Conservation (phyloP, 2,797 vertebrate species). For the Gallinago nigripennis region DNA sequence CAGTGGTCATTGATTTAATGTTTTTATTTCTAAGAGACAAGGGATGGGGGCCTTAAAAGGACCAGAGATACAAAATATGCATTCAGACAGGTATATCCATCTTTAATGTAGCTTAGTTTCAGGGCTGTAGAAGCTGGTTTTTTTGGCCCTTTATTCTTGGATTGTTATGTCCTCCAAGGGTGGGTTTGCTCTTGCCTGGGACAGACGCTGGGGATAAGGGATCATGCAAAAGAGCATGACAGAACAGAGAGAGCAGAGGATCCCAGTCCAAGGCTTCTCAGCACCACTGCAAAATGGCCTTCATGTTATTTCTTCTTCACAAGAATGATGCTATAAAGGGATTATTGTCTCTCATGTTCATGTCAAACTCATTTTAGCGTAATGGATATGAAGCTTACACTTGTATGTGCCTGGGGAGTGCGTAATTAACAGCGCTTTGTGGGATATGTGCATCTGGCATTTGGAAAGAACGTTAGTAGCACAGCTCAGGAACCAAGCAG, state of each 20-base stretch:
- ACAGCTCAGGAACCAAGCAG: neutral
- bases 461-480: neutral
- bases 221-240: rapidly evolving
- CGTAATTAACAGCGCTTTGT: neutral
- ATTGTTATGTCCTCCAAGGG: neutral
- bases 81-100: neutral
- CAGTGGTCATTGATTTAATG: neutral
- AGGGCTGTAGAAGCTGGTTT: neutral
- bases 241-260: neutral
- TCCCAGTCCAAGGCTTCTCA: neutral
- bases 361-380: neutral
- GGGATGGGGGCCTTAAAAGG: neutral
- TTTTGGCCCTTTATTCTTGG: rapidly evolving
- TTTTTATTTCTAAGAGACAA: neutral
- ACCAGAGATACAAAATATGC: neutral
- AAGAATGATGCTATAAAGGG: neutral
- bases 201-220: neutral
- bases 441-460: neutral
- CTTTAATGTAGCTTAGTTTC: neutral
- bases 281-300: neutral
- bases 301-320: neutral
- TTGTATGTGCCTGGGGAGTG: neutral
- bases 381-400: neutral
- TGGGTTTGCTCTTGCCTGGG: neutral
- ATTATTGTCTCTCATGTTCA: neutral